These are phyloP conservation scores for Yasuhikotakia modesta DNA, from an alignment of 2,797 vertebrate species.

Conservation along the genomic window DNA sequence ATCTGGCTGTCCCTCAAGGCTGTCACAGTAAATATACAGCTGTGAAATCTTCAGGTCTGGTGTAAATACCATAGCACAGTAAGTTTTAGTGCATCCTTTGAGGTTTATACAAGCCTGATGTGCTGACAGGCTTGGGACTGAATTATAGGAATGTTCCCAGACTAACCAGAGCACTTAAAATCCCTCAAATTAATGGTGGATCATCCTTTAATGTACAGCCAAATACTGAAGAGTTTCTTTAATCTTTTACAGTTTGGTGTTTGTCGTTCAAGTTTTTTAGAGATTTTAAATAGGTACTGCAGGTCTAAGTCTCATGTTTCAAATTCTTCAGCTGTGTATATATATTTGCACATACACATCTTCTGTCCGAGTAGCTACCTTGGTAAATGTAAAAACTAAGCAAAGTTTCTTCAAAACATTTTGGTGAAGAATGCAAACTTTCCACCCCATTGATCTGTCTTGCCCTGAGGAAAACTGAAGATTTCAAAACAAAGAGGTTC, in stretches of 20 bases:
- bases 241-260: background rate
- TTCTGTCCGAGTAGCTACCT: background rate
- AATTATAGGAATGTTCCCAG: constrained; percentile 35
- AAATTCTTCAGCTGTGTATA: background rate
- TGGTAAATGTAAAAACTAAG: background rate
- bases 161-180: constrained; percentile 45
- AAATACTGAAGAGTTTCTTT: constrained; percentile 1
- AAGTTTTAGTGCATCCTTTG: constrained; percentile 50
- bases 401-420: constrained; percentile 11
- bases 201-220: constrained; percentile 21
- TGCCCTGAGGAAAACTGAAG: constrained; percentile 27
- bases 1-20: constrained; percentile 39
- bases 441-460: constrained; percentile 17
- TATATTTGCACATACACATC: background rate
- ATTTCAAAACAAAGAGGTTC: constrained; percentile 16
- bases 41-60: constrained; percentile 39
- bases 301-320: background rate
- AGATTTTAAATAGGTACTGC: background rate
- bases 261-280: background rate
- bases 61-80: constrained; percentile 34
- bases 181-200: constrained; percentile 2
- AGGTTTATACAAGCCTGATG: constrained; percentile 39
- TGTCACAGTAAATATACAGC: constrained; percentile 39
- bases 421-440: constrained; percentile 33
- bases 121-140: constrained; percentile 26